These are phyloP conservation scores for Meloidogyne floridensis DNA, from an alignment of 1,140 invertebrate species.

Conservation along the genomic window DNA sequence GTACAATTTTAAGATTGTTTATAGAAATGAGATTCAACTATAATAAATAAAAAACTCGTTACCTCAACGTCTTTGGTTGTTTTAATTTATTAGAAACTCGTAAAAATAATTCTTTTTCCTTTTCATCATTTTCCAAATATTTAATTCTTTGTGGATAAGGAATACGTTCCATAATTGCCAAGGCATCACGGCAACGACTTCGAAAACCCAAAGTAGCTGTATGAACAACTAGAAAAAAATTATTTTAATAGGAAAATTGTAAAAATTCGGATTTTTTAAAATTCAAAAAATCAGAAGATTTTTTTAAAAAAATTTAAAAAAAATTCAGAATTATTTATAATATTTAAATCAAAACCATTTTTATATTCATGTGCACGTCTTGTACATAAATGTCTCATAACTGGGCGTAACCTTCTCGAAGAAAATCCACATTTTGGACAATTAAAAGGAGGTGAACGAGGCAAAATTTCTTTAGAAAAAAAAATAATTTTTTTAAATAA, in stretches of 20 bases:
- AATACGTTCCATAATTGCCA: constrained; percentile 33
- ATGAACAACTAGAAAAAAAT: constrained; percentile 25
- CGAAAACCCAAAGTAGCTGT: constrained; percentile 30
- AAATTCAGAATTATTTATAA: not conserved
- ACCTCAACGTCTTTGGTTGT: not conserved
- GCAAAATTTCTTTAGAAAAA: not conserved
- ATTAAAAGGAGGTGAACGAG: constrained; percentile 30
- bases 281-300: no score
- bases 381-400: constrained; percentile 29
- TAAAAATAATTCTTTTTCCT: not conserved
- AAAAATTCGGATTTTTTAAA: no score
- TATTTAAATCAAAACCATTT: constrained; percentile 18
- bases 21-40: no score
- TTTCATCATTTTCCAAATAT: not conserved
- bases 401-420: not conserved
- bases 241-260: no score
- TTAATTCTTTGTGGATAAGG: constrained; percentile 31
- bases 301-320: not conserved
- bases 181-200: constrained; percentile 24
- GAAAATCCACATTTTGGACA: constrained; percentile 32
- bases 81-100: not conserved
- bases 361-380: constrained; percentile 19
- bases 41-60: not conserved
- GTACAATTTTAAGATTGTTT: no score
- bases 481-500: not conserved